Evolutionary conservation across 2,113 vertebrate genomes (phyloP), one percentile per base, ranked within the genome.

Genomic region (Tychaedon coryphoeus): DNA sequence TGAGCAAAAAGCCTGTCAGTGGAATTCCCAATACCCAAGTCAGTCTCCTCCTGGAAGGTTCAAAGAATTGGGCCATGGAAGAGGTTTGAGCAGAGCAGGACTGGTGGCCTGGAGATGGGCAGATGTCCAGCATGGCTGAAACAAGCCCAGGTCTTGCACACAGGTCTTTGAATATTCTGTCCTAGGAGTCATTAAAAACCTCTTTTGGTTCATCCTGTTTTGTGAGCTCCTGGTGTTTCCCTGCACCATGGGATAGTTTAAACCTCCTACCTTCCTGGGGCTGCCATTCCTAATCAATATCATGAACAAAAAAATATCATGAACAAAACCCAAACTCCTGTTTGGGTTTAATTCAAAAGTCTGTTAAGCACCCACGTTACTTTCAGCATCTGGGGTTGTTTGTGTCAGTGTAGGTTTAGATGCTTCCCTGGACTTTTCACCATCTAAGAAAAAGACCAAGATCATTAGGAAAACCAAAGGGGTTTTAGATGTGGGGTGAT

Each of bases 131-230:
- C 36, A 36, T 1, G 14, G 42, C 31, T 53, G 76, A 48, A 56
- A 38, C 7, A 50, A n/a, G 19, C 8, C 22, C 3, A 18, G 10
- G 17, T 51, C n/a, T 48, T 34, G 34, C 1, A 1, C 9, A 24
- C 12, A 3, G 1, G 0, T 40, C 5, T 36, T 34, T 17, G 13
- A 71, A 42, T 0, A 0, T 42, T 57, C 62, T 72, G 13, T 29
- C 28, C 33, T 3, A 1, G 61, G 2, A 19, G 4, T n/a, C 4
- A 0, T 51, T 64, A 90, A 69, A 72, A 62, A 25, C 8, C 22
- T 85, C n/a, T 28, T 29, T 19, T 17, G 20, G 13, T 34, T 74
- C 3, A 2, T 51, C 19, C 3, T 8, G 5, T 53, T 71, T 64
- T 34, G 14, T 7, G 34, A 9, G 4, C 43, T 75, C 62, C 74